Evolutionary conservation across 2,797 vertebrate genomes (phyloP).

Genomic region (Peromyscus melanophrys): DNA sequence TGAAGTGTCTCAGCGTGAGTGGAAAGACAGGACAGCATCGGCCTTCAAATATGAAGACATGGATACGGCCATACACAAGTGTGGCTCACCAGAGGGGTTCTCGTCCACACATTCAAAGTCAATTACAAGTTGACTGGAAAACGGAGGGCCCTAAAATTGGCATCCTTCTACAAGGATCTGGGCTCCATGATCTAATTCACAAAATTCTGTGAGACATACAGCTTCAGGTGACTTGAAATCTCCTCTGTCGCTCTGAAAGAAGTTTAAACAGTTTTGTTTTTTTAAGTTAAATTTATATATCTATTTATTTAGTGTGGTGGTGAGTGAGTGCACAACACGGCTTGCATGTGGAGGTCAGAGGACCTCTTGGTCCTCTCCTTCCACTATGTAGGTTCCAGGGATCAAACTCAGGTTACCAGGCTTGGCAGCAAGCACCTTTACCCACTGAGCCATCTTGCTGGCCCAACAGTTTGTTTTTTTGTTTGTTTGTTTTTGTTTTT

Average conservation of each 20-base stretch:
- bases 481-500: background rate
- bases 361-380: background rate
- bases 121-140: constrained; percentile 53
- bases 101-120: background rate
- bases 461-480: background rate
- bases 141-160: constrained; percentile 44
- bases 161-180: constrained; percentile 7
- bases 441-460: background rate
- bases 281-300: background rate
- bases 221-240: background rate
- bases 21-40: rapidly evolving
- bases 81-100: background rate
- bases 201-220: background rate
- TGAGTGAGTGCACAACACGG: background rate
- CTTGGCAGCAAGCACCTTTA: background rate
- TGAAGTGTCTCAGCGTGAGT: background rate
- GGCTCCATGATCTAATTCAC: background rate
- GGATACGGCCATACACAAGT: background rate
- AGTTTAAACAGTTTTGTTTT: background rate
- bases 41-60: background rate
- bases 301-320: background rate
- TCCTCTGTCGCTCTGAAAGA: constrained; percentile 17
- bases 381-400: background rate
- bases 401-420: background rate
- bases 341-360: background rate